phyloP scores from a whole-genome alignment of 1,140 invertebrate genomes.

The Anthonomus grandis region DNA sequence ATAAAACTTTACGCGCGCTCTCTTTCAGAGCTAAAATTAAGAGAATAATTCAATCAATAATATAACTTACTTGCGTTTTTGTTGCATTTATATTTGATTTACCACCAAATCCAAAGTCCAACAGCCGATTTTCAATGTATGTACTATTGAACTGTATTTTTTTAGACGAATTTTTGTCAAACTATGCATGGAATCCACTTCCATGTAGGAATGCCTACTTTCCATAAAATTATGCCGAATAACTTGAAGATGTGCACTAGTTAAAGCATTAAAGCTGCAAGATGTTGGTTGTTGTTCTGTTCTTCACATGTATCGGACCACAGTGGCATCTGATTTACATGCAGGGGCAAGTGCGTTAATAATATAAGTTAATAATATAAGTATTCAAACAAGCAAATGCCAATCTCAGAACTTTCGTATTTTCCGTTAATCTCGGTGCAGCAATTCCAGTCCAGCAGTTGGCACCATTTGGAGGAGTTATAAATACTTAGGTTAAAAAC shows the following conservation, averaged over 20 bases:
- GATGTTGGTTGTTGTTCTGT: neutral
- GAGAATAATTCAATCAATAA: no score
- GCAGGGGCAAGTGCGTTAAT: neutral
- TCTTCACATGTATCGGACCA: conserved; percentile 1
- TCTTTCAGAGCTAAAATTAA: no score
- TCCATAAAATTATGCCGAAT: neutral
- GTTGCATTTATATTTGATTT: no score
- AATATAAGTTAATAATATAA: neutral
- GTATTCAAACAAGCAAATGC: neutral
- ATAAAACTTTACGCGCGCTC: no score
- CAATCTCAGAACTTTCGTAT: neutral
- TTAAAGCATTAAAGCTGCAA: neutral
- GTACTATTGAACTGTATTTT: no score
- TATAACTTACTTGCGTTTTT: no score
- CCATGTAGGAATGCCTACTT: conserved; percentile 3
- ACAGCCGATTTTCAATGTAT: no score
- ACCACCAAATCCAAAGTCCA: no score
- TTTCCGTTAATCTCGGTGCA: no score
- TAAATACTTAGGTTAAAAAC: neutral
- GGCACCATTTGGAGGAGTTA: neutral
- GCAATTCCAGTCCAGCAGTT: neutral
- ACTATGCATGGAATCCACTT: conserved; percentile 3
- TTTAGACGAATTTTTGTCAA: no score
- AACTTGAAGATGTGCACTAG: neutral
- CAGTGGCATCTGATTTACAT: no score